Evolutionary conservation across 2,888 invertebrate genomes (phyloP).

Genomic region (Nomada fucata): DNA sequence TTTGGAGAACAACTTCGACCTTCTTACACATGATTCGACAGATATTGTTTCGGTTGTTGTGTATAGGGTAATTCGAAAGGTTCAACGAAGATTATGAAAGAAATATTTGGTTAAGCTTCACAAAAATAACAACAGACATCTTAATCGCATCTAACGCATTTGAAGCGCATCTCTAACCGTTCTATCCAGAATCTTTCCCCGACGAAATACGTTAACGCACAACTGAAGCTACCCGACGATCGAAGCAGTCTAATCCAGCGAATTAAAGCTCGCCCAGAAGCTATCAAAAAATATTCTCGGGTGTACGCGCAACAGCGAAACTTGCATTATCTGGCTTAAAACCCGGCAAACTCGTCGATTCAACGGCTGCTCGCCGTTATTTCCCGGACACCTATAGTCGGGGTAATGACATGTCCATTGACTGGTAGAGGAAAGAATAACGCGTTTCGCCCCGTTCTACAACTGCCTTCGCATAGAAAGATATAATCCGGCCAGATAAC

Average conservation of each 20-base stretch:
- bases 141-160: too few relatives aligned
- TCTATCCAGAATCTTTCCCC: too few relatives aligned
- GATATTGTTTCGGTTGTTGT: too few relatives aligned
- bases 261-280: neutral
- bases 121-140: too few relatives aligned
- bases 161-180: too few relatives aligned
- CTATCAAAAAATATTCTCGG: neutral
- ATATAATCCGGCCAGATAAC: neutral
- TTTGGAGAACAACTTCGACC: too few relatives aligned
- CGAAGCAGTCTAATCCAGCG: neutral
- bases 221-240: too few relatives aligned
- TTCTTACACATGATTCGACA: too few relatives aligned
- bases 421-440: neutral
- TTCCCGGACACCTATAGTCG: slow-evolving; percentile 1
- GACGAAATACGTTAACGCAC: too few relatives aligned
- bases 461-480: neutral
- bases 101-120: too few relatives aligned
- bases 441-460: neutral
- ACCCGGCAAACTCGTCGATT: neutral
- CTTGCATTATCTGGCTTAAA: neutral
- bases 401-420: neutral
- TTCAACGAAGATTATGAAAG: too few relatives aligned
- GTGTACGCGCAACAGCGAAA: neutral
- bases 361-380: neutral
- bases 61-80: too few relatives aligned